phyloP scores from a whole-genome alignment of 1,140 invertebrate species.

The Psix sp. region DNA sequence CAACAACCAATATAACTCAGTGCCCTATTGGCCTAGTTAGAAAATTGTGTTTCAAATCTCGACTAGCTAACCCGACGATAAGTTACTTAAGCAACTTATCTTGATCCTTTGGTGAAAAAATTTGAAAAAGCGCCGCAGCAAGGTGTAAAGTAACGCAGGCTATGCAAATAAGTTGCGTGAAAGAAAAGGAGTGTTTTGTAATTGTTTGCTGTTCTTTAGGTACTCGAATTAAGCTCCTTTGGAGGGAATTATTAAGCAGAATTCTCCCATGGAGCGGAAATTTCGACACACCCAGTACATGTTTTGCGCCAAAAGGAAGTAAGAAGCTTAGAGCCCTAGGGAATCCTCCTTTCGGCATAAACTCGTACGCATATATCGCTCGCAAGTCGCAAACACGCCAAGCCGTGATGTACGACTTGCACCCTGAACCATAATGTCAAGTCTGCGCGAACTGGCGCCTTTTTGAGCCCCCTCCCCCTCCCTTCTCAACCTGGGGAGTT shows the following conservation, averaged over 20 bases:
- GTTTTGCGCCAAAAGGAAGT: conserved; percentile 41
- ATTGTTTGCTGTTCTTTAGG: conserved; percentile 19
- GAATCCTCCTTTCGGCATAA: conserved; percentile 53
- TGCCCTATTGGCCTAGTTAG: too few species aligned
- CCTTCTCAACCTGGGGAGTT: too few species aligned
- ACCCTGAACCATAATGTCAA: conserved; percentile 38
- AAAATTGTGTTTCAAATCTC: too few species aligned
- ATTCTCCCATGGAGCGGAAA: conserved; percentile 37
- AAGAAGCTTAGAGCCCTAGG: conserved; percentile 57
- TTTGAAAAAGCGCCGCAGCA: too few species aligned
- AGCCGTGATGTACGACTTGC: conserved; percentile 45
- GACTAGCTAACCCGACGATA: too few species aligned
- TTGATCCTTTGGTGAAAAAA: too few species aligned
- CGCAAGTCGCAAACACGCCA: conserved; percentile 33
- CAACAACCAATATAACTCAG: too few species aligned
- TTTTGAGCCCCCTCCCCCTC: conserved; percentile 19
- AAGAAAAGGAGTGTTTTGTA: conserved; percentile 30
- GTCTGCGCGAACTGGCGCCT: conserved; percentile 22
- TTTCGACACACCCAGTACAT: conserved; percentile 59
- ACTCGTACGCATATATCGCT: conserved; percentile 53
- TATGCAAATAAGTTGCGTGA: too few species aligned
- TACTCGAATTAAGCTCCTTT: conserved; percentile 48
- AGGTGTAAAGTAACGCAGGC: too few species aligned
- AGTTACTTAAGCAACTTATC: too few species aligned
- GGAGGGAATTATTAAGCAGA: conserved; percentile 45